Evolutionary conservation across 2,113 vertebrate species (phyloP).

Genomic region (Dicrurus megarhynchus): DNA sequence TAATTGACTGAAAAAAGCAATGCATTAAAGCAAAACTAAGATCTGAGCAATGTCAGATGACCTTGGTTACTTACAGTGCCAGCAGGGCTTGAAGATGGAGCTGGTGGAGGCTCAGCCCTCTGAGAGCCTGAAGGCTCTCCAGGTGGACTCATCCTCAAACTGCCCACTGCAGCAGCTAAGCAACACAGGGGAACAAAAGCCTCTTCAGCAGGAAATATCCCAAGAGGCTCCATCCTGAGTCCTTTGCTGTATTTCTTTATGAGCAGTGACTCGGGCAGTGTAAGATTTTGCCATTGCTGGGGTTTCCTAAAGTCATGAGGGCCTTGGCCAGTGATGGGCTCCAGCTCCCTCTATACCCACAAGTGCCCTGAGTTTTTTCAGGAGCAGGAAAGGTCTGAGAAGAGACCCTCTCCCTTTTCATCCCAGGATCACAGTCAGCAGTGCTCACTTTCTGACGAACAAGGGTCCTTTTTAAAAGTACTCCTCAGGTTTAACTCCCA

Average conservation of each 20-base stretch:
- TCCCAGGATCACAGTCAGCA: neutral
- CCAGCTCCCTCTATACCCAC: neutral
- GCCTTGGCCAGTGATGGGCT: neutral
- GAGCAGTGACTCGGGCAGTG: fast-evolving
- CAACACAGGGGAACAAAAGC: neutral
- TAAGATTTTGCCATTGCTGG: neutral
- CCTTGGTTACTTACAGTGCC: neutral
- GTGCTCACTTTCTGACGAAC: neutral
- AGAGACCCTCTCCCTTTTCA: neutral
- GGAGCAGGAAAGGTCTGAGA: neutral
- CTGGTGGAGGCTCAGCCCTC: neutral
- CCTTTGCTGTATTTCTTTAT: neutral
- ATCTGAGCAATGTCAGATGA: neutral
- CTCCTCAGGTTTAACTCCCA: neutral
- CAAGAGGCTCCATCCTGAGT: neutral
- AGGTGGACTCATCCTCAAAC: neutral
- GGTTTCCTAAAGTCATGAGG: neutral
- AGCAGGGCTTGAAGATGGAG: neutral
- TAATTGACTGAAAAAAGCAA: neutral
- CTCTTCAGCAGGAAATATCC: neutral
- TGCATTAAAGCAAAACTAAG: neutral
- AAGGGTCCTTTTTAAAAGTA: neutral
- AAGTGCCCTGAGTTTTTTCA: neutral
- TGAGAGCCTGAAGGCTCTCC: neutral
- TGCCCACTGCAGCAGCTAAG: neutral